A percentile compares a stretch with the other conserved stretches of the same genome.
Conservation (phyloP, 2,888 invertebrate species). For the Seira ritae region DNA sequence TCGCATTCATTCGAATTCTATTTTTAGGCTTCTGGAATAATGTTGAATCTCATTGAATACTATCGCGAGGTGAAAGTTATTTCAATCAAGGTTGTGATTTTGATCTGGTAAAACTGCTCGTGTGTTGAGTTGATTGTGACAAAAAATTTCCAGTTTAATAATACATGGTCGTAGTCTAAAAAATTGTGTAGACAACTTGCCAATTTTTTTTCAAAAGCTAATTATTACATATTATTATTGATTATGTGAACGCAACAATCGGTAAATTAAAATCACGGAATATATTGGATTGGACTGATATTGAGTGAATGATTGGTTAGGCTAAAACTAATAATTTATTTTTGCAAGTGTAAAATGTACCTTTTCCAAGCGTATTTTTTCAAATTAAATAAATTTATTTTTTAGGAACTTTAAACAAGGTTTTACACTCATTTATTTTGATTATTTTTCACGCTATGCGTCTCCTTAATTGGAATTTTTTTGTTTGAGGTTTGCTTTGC, state of each 20-base stretch:
- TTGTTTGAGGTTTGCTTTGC: no score
- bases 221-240: background rate
- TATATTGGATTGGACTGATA: background rate
- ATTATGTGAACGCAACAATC: background rate
- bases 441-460: no score
- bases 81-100: conserved; percentile 4
- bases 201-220: background rate
- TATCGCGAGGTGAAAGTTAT: no score
- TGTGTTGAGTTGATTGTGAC: background rate
- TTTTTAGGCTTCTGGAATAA: no score
- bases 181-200: background rate
- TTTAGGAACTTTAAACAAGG: background rate
- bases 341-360: background rate
- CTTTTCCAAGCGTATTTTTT: background rate
- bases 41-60: no score
- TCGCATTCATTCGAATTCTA: no score
- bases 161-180: background rate
- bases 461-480: no score
- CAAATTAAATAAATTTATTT: conserved; percentile 11
- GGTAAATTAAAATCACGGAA: background rate
- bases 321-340: background rate
- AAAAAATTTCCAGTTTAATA: background rate
- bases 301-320: no score
- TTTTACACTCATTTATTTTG: no score
- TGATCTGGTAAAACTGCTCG: background rate